A percentile compares a stretch with the other conserved stretches of the same genome.
Evolutionary conservation across 2,888 invertebrate genomes (phyloP).

Genomic region (Notodonta ziczac): DNA sequence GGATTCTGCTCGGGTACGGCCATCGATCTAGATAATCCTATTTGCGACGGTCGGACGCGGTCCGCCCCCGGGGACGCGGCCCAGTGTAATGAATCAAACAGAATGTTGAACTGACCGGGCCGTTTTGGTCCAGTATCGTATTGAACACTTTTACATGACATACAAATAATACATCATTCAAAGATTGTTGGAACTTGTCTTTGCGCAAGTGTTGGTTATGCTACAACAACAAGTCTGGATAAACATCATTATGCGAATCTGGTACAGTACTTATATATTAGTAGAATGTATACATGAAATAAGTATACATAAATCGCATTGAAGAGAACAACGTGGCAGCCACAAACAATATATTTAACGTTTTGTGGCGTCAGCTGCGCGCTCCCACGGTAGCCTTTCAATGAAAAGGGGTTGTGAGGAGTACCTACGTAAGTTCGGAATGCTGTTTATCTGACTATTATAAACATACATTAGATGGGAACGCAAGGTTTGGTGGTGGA

Average conservation of each 20-base stretch:
- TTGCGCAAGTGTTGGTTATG: too few species aligned
- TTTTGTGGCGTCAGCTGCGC: background rate
- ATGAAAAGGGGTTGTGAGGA: background rate
- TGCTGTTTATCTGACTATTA: too few species aligned
- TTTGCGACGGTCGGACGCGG: conserved; percentile 8
- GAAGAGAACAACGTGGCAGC: too few species aligned
- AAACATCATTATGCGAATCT: too few species aligned
- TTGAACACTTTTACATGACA: background rate
- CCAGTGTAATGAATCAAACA: conserved; percentile 23
- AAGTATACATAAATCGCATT: too few species aligned
- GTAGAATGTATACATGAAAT: too few species aligned
- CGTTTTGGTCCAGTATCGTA: background rate
- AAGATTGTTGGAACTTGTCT: too few species aligned
- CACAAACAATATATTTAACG: too few species aligned
- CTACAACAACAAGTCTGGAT: too few species aligned
- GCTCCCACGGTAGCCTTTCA: background rate
- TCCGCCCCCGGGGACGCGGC: conserved; percentile 8
- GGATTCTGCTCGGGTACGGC: background rate
- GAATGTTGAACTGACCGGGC: conserved; percentile 8
- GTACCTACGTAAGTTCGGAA: background rate
- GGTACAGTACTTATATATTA: too few species aligned
- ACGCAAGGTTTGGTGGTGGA: too few species aligned
- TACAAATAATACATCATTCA: background rate
- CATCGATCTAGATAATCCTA: conserved; percentile 28
- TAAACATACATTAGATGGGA: too few species aligned